Evolutionary conservation across 2,797 vertebrate genomes (phyloP), one percentile per base, ranked within the genome.

Genomic region (Coccyzus lansbergi): DNA sequence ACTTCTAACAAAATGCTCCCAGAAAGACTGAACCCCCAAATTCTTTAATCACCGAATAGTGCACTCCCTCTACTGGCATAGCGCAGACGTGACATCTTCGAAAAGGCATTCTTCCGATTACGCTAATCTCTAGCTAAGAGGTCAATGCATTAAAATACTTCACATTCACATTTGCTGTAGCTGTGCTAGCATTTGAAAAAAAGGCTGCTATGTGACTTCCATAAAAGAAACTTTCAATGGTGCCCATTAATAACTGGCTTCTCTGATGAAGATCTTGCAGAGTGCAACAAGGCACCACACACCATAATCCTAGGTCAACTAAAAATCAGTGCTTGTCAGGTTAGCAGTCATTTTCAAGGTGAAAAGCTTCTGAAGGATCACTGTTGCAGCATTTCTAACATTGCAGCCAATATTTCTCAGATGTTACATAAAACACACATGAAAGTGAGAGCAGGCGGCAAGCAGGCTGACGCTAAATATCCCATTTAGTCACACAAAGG

Each of bases 21-120:
- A n/a, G 28, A 26, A 78, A 83, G 67, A 51, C 28, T 34, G 77
- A 72, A 70, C 76, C 83, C 92, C 74, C 77, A 48, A 88, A 84
- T 72, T 69, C 60, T 70, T 74, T 46, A 22, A 94, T 94, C 65
- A 19, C 77, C 94, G 92, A 96, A 92, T n/a, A 83, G 12, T 78
- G 96, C 86, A 87, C 97, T 97, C 97, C 97, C 97, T 95, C 97
- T 97, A 91, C 97, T 97, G 97, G 97, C 79, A 69, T 34, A 80
- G 46, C 44, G 51, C 69, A 25, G 92, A 70, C 58, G 70, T 77
- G 77, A 94, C 93, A 95, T 19, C 70, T 55, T 5, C 48, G 48
- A 38, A 83, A 21, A 85, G 9, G 21, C 29, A 9, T 52, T 33
- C 48, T 52, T 36, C 48, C 21, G 19, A n/a, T 12, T 3, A 65